These are phyloP conservation scores for Lacerta agilis DNA, from an alignment of 2,797 vertebrate genomes.

Conservation along the genomic window DNA sequence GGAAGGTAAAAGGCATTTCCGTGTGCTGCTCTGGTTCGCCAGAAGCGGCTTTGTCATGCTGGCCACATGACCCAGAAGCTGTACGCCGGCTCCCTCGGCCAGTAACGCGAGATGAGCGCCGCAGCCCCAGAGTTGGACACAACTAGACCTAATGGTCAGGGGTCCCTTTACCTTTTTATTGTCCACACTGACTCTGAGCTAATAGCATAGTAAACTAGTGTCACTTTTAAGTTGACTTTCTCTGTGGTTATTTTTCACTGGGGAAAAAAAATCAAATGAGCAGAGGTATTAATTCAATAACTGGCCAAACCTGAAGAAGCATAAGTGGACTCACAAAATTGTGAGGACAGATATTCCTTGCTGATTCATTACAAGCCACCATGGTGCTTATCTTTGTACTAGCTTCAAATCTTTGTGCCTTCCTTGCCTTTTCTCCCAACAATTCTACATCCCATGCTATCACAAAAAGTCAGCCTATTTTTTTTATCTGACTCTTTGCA, in stretches of 20 bases:
- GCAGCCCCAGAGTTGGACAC: too few species aligned
- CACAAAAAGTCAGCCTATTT: background rate
- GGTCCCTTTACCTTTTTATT: too few species aligned
- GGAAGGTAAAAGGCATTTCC: too few species aligned
- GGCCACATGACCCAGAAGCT: too few species aligned
- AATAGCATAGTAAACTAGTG: background rate
- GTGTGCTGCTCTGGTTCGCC: too few species aligned
- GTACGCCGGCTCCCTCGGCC: too few species aligned
- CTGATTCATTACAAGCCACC: background rate
- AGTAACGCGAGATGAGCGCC: too few species aligned
- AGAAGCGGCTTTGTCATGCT: too few species aligned
- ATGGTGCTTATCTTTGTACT: background rate
- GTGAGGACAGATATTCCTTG: background rate
- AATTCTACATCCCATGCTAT: background rate
- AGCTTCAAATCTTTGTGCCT: background rate
- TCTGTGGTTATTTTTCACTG: background rate
- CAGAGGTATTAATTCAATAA: background rate
- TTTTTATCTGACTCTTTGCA: too few species aligned
- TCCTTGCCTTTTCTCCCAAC: background rate
- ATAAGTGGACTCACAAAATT: background rate
- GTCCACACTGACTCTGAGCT: too few species aligned
- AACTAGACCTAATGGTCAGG: too few species aligned
- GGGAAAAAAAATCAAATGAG: background rate
- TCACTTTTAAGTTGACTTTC: background rate
- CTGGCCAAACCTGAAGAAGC: background rate